Evolutionary conservation across 1,140 invertebrate genomes (phyloP).

Genomic region (Bilobella aurantiaca): DNA sequence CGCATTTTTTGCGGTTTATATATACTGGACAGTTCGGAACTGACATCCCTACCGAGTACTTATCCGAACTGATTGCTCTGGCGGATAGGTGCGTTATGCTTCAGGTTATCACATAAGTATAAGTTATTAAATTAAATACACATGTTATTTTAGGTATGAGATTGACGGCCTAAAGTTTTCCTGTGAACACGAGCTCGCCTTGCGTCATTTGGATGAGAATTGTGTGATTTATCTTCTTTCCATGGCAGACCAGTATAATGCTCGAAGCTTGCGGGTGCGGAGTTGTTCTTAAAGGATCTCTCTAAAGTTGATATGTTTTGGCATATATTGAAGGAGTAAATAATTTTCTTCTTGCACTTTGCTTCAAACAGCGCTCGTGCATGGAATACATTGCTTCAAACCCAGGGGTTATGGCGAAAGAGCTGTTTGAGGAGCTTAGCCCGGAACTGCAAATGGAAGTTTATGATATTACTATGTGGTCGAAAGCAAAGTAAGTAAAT

Average conservation of each 20-base stretch:
- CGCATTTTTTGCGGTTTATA: too few species aligned
- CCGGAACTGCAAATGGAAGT: constrained; percentile 52
- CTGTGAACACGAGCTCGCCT: constrained; percentile 51
- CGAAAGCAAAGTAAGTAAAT: constrained; percentile 37
- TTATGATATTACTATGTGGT: constrained; percentile 42
- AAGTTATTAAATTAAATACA: too few species aligned
- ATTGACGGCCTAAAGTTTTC: constrained; percentile 49
- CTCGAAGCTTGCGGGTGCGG: constrained; percentile 48
- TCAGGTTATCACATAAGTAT: too few species aligned
- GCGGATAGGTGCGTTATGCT: too few species aligned
- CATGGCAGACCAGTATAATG: constrained; percentile 56
- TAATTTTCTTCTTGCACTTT: too few species aligned
- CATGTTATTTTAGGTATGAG: too few species aligned
- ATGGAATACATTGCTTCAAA: constrained; percentile 40
- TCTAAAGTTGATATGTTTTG: neutral
- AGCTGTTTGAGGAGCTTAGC: constrained; percentile 53
- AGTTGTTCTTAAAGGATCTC: neutral
- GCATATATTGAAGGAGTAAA: too few species aligned
- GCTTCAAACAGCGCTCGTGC: constrained; percentile 15
- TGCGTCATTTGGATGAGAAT: constrained; percentile 50
- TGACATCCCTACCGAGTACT: too few species aligned
- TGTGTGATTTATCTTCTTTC: constrained; percentile 53
- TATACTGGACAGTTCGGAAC: too few species aligned
- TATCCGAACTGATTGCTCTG: too few species aligned
- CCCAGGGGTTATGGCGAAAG: constrained; percentile 49